Percentiles rank a stretch among this genome's conserved stretches.
Evolutionary conservation across 1,140 invertebrate species (phyloP).

Genomic region (Monochamus saltuarius): DNA sequence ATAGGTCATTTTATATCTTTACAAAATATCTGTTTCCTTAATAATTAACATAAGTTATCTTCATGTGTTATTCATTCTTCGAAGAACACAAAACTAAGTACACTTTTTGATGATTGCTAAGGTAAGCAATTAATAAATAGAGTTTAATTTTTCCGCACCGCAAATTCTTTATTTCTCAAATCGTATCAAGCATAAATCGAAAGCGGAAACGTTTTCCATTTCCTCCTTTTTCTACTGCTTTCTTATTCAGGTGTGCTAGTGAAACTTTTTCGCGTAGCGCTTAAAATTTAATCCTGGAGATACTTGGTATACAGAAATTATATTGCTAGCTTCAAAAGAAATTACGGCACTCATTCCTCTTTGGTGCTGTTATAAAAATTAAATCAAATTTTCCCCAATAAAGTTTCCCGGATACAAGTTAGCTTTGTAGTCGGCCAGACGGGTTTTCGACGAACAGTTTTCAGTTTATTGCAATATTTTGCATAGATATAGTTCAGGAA

Average conservation of each 20-base stretch:
- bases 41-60: too few species aligned
- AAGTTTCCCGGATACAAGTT: slow-evolving; percentile 52
- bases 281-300: slow-evolving; percentile 46
- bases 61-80: too few species aligned
- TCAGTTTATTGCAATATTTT: slow-evolving; percentile 7
- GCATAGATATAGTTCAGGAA: too few species aligned
- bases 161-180: too few species aligned
- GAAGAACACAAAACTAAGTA: too few species aligned
- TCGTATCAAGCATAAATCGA: too few species aligned
- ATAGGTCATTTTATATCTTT: too few species aligned
- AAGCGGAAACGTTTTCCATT: slow-evolving; percentile 5
- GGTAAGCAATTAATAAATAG: too few species aligned
- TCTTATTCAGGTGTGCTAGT: slow-evolving; percentile 42
- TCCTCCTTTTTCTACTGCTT: slow-evolving; percentile 32
- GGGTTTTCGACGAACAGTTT: slow-evolving; percentile 37
- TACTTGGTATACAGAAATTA: slow-evolving; percentile 50
- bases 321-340: slow-evolving; percentile 52
- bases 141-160: too few species aligned
- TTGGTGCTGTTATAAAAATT: slow-evolving; percentile 51
- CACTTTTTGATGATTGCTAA: too few species aligned
- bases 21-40: too few species aligned
- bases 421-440: slow-evolving; percentile 42
- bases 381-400: slow-evolving; percentile 53
- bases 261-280: slow-evolving; percentile 41
- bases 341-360: slow-evolving; percentile 52